These are phyloP conservation scores for Engystomops pustulosus DNA, from an alignment of 2,113 vertebrate genomes.

Conservation along the genomic window DNA sequence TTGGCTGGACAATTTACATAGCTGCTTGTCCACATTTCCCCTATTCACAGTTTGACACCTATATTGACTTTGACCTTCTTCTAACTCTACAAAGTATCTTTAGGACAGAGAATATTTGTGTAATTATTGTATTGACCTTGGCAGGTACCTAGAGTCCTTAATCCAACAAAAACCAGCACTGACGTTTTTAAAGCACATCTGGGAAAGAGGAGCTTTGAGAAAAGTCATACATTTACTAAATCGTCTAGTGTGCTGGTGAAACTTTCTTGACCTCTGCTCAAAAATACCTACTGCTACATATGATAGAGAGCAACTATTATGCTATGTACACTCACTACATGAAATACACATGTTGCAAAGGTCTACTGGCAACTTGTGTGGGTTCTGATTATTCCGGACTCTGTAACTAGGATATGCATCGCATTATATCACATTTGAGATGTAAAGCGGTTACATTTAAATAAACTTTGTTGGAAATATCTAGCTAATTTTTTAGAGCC, in stretches of 20 bases:
- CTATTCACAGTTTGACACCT: slow-evolving; percentile 38
- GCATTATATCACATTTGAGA: neutral
- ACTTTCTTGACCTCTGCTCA: slow-evolving; percentile 38
- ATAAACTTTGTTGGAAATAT: neutral
- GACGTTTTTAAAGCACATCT: slow-evolving; percentile 19
- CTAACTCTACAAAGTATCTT: slow-evolving; percentile 9
- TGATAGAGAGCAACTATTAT: slow-evolving; percentile 37
- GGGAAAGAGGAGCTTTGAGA: slow-evolving; percentile 1
- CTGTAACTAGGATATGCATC: neutral
- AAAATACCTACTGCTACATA: slow-evolving; percentile 21
- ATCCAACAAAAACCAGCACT: slow-evolving; percentile 34
- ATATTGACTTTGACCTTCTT: slow-evolving; percentile 41
- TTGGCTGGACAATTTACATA: neutral
- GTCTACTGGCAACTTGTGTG: neutral
- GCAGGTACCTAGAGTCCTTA: slow-evolving; percentile 29
- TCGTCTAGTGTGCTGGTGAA: slow-evolving; percentile 9
- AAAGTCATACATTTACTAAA: slow-evolving; percentile 8
- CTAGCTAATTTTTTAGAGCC: neutral
- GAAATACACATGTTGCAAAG: slow-evolving; percentile 1
- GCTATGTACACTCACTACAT: neutral
- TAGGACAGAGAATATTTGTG: slow-evolving; percentile 42
- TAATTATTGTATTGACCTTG: slow-evolving; percentile 45
- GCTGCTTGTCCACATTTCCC: slow-evolving; percentile 27
- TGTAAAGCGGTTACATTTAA: neutral
- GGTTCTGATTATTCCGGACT: neutral